Evolutionary conservation across 2,113 vertebrate species (phyloP).

Genomic region (Lagopus leucura): DNA sequence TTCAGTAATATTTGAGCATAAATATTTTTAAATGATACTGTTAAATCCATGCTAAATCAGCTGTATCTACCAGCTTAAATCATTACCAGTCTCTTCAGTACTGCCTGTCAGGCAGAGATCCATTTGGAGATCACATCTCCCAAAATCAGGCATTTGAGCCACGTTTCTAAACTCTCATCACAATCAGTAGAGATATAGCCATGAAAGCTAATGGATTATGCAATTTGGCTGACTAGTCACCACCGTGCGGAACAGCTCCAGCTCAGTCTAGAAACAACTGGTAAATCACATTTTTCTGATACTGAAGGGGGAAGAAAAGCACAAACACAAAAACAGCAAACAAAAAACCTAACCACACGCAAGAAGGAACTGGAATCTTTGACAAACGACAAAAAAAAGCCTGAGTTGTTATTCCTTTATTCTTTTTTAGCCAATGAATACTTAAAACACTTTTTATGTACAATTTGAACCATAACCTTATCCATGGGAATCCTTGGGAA

Average conservation of each 20-base stretch:
- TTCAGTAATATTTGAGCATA: background rate
- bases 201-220: background rate
- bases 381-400: background rate
- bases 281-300: background rate
- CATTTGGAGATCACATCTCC: background rate
- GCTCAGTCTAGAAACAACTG: background rate
- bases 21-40: background rate
- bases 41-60: background rate
- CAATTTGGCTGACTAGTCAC: background rate
- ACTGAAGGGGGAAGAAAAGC: background rate
- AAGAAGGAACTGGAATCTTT: background rate
- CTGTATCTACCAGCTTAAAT: background rate
- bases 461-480: background rate
- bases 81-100: background rate
- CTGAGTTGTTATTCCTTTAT: background rate
- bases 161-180: background rate
- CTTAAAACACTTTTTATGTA: background rate
- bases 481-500: background rate
- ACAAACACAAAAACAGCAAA: background rate
- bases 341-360: background rate
- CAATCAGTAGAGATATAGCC: background rate
- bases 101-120: background rate
- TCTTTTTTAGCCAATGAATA: background rate
- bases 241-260: rapidly evolving
- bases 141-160: background rate